phyloP scores from a whole-genome alignment of 2,888 invertebrate species.

The Archips crataeganus region DNA sequence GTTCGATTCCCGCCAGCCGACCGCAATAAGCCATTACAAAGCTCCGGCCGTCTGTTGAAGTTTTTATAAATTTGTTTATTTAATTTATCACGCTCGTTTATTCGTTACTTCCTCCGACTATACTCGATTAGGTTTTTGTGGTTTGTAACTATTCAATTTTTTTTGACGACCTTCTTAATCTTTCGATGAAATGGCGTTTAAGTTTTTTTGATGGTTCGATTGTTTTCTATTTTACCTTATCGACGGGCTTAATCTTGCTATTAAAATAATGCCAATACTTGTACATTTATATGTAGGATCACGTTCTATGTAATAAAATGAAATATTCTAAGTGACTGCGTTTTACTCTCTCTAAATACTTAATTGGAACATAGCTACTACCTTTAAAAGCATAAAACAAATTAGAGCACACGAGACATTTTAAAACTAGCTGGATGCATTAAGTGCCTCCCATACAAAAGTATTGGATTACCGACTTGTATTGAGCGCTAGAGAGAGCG shows the following conservation, averaged over 20 bases:
- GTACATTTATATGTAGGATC: background rate
- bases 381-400: slow-evolving; percentile 66
- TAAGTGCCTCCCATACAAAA: slow-evolving; percentile 86
- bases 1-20: slow-evolving; percentile 72
- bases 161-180: slow-evolving; percentile 57
- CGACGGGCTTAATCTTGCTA: slow-evolving; percentile 30
- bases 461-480: slow-evolving; percentile 84
- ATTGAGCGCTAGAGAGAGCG: slow-evolving; percentile 80
- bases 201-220: slow-evolving; percentile 65
- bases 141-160: slow-evolving; percentile 66
- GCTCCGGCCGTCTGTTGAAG: slow-evolving; percentile 68
- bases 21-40: slow-evolving; percentile 69
- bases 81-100: slow-evolving; percentile 84
- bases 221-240: slow-evolving; percentile 61
- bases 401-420: slow-evolving; percentile 72
- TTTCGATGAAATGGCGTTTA: slow-evolving; percentile 66
- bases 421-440: slow-evolving; percentile 65
- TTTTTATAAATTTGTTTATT: slow-evolving; percentile 84
- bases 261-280: background rate
- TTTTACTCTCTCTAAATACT: slow-evolving; percentile 9
- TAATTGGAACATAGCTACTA: slow-evolving; percentile 30
- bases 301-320: background rate
- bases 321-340: background rate
- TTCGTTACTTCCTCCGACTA: slow-evolving; percentile 79
- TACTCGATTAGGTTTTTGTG: slow-evolving; percentile 81